phyloP scores from a whole-genome alignment of 2,113 vertebrate species.

The Procavia capensis region DNA sequence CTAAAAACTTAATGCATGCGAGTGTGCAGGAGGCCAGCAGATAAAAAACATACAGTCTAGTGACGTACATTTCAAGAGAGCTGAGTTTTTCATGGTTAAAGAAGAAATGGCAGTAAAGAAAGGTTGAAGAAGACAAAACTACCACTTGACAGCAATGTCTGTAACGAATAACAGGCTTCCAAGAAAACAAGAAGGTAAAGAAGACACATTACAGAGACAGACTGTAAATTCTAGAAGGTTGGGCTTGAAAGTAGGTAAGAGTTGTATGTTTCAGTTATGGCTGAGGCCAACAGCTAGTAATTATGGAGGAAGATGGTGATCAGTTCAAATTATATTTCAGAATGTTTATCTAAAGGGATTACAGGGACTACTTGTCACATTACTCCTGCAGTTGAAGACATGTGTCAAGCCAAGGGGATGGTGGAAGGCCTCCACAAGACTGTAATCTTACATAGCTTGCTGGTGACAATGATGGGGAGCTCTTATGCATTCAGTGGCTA shows the following conservation, averaged over 20 bases:
- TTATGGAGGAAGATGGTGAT: not conserved
- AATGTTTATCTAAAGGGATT: not conserved
- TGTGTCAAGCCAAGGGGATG: not conserved
- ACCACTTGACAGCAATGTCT: not conserved
- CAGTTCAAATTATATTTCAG: not conserved
- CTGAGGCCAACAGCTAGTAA: not conserved
- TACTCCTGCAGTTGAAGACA: not conserved
- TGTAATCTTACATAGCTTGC: not conserved
- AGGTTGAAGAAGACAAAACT: slow-evolving; percentile 5
- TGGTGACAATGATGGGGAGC: not conserved
- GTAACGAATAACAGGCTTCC: not conserved
- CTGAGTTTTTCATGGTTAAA: not conserved
- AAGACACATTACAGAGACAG: not conserved
- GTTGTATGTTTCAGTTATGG: not conserved
- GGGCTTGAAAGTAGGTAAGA: not conserved
- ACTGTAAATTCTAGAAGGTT: not conserved
- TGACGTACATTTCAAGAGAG: not conserved
- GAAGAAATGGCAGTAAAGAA: not conserved
- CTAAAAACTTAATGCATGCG: not conserved
- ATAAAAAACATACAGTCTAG: not conserved
- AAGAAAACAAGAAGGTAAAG: not conserved
- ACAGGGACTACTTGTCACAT: not conserved
- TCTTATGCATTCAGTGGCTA: not conserved
- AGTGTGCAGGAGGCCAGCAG: not conserved
- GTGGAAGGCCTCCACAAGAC: not conserved